Evolutionary conservation across 2,888 invertebrate genomes (phyloP).

Genomic region (Automeris io): DNA sequence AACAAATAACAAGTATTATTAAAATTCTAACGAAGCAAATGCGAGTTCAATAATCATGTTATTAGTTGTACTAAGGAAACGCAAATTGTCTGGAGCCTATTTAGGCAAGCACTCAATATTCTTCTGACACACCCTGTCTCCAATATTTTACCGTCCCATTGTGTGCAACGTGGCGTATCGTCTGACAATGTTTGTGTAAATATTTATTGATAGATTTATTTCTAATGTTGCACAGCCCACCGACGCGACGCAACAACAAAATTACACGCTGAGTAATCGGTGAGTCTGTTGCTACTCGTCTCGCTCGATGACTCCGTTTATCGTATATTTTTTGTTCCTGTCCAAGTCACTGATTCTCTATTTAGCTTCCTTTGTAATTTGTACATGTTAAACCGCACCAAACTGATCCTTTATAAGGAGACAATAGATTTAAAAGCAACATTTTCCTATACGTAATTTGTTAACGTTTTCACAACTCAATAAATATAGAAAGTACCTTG

Average conservation of each 20-base stretch:
- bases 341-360: conserved; percentile 40
- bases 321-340: conserved; percentile 46
- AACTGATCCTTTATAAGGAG: too few relatives aligned
- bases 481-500: too few relatives aligned
- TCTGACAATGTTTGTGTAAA: conserved; percentile 58
- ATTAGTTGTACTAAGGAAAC: background rate
- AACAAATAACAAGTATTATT: too few relatives aligned
- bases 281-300: conserved; percentile 54
- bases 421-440: too few relatives aligned
- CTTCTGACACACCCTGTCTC: conserved; percentile 44
- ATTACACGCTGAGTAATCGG: conserved; percentile 68
- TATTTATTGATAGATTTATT: conserved; percentile 69
- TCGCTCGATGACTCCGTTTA: conserved; percentile 56
- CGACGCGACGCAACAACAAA: conserved; percentile 39
- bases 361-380: conserved; percentile 27
- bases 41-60: too few relatives aligned
- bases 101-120: conserved; percentile 14
- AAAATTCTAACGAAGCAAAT: too few relatives aligned
- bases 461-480: too few relatives aligned
- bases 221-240: conserved; percentile 36
- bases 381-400: too few relatives aligned
- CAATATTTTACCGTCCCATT: conserved; percentile 55
- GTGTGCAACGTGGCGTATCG: conserved; percentile 57
- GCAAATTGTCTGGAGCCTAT: background rate
- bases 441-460: too few relatives aligned